These are phyloP conservation scores for Folsomia candida DNA, from an alignment of 2,888 invertebrate genomes.

Conservation along the genomic window DNA sequence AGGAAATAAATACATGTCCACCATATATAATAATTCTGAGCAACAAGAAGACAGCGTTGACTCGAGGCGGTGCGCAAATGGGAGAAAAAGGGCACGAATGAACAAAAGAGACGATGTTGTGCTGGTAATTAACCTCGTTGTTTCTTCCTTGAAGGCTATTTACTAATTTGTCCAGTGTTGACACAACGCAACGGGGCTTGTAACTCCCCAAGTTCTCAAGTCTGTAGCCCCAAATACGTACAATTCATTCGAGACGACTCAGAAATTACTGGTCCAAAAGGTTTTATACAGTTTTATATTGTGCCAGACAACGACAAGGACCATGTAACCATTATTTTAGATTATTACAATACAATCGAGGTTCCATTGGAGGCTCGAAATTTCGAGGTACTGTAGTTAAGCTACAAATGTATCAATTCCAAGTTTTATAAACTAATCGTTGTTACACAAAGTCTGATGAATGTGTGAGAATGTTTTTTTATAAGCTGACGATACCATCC, in stretches of 20 bases:
- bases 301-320: too few species aligned
- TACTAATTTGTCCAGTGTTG: conserved; percentile 7
- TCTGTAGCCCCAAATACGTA: too few species aligned
- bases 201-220: too few species aligned
- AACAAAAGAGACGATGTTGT: too few species aligned
- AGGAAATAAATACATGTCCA: neutral
- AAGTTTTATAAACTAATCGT: neutral
- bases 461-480: neutral
- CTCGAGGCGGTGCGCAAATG: neutral
- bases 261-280: too few species aligned
- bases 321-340: too few species aligned
- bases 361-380: too few species aligned
- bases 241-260: too few species aligned
- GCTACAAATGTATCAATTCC: too few species aligned
- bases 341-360: too few species aligned
- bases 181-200: neutral
- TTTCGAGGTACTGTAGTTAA: too few species aligned
- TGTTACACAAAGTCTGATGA: neutral
- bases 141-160: neutral
- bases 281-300: too few species aligned
- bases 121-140: conserved; percentile 10
- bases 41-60: neutral
- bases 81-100: neutral
- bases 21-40: neutral
- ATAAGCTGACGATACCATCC: neutral